Evolutionary conservation across 2,888 invertebrate species (phyloP).

Genomic region (Hermaeophaga mercurialis): DNA sequence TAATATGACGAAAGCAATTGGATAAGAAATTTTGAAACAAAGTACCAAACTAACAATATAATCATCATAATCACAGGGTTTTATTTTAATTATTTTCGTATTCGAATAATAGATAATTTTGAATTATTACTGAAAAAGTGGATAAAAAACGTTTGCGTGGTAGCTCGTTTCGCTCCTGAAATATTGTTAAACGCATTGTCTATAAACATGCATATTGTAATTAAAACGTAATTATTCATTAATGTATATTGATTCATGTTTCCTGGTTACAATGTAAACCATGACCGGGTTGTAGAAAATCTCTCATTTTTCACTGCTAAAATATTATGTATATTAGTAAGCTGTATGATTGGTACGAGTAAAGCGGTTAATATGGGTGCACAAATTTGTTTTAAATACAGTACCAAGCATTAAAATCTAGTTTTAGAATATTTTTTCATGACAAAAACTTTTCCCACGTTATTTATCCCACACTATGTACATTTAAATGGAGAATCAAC

Average conservation of each 20-base stretch:
- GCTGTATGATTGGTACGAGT: background rate
- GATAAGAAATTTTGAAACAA: no score
- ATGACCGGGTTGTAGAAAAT: background rate
- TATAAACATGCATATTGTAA: conserved; percentile 14
- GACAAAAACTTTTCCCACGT: no score
- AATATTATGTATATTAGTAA: background rate
- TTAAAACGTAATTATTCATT: conserved; percentile 19
- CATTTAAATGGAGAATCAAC: no score
- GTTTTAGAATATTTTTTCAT: no score
- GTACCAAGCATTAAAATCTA: no score
- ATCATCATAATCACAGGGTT: no score
- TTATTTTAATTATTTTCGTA: conserved; percentile 29
- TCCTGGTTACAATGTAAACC: background rate
- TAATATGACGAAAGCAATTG: no score
- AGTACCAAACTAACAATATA: no score
- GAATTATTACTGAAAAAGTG: conserved; percentile 5
- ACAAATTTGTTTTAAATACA: no score
- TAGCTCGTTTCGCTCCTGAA: background rate
- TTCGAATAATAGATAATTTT: background rate
- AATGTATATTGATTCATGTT: conserved; percentile 10
- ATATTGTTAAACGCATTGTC: conserved; percentile 18
- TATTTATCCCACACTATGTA: no score
- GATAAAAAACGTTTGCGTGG: background rate
- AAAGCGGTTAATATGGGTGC: no score
- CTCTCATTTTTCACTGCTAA: background rate